Evolutionary conservation across 1,140 invertebrate species (phyloP), one percentile per base, ranked within the genome.

Genomic region (Trichoplusia ni): DNA sequence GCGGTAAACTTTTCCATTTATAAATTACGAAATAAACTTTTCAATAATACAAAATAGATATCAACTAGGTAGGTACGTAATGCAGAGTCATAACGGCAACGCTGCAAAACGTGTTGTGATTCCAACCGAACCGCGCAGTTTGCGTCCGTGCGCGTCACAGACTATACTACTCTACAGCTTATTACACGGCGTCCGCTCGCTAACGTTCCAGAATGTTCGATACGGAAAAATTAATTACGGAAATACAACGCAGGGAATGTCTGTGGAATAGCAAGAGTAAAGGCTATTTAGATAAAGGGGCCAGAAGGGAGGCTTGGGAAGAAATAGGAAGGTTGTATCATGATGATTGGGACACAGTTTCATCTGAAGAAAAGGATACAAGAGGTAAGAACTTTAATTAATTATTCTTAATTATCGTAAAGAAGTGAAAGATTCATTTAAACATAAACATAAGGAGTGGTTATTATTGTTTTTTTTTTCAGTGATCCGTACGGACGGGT

Each of bases 331-430:
- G 1, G 13, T 8, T 19, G 0, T 40, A 40, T 0, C n/a, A 40
- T 8, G 4, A 18, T 0, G 4, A 40, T 25, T 56, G 19, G 21
- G 23, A 27, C 0, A 16, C 0, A 14, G 40, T 16, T 0, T n/a
- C 31, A 21, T 9, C 13, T 29, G 18, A n/a, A 1, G 21, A 40
- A 13, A 14, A 27, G 11, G 13, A 29, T 0, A 7, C 27, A 7
- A 56, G 7, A 40, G 35, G 53, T 56, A 42, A 40, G 37, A n/a
- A n/a, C n/a, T n/a, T 14, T 40, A 16, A 11, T 31, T 14, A 9
- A 14, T n/a, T 31, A 14, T 49, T 31, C 25, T 47, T 27, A 29
- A 8, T 8, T 27, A 14, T 46, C 4, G 1, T 7, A 9, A 4
- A 27, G 13, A 9, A 4, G 13, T 5, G 42, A 6, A 7, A 19